A percentile compares a stretch with the other conserved stretches of the same genome.
phyloP scores from a whole-genome alignment of 2,888 invertebrate genomes.

The Sesamia inferens region DNA sequence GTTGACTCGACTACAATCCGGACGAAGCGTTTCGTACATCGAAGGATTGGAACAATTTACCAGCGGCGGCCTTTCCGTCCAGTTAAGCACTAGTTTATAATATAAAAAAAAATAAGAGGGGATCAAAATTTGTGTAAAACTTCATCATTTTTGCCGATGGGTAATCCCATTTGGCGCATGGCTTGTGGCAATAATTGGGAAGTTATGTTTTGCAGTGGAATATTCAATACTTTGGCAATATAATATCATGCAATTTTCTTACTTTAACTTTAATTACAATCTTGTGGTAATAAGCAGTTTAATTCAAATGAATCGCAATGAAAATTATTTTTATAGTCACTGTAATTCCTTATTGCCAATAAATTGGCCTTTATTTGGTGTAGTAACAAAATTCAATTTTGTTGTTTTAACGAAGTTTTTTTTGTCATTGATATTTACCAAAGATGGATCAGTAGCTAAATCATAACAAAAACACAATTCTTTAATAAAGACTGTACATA shows the following conservation, averaged over 20 bases:
- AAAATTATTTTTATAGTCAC: conserved; percentile 13
- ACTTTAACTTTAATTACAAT: conserved; percentile 8
- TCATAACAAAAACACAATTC: too few species aligned
- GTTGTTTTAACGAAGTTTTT: too few species aligned
- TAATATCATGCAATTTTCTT: background rate
- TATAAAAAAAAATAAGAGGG: too few species aligned
- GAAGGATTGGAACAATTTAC: too few species aligned
- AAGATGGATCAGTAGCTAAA: background rate
- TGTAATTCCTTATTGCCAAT: conserved; percentile 14
- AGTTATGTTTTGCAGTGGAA: background rate
- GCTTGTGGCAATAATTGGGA: background rate
- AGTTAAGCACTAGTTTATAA: too few species aligned
- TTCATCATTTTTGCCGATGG: background rate
- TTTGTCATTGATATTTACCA: background rate
- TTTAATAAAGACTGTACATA: too few species aligned
- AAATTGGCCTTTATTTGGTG: background rate
- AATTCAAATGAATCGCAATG: conserved; percentile 25
- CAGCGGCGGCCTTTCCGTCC: too few species aligned
- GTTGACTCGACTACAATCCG: too few species aligned
- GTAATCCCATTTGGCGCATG: background rate
- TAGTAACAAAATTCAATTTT: background rate
- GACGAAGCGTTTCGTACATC: too few species aligned
- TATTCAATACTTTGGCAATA: conserved; percentile 1
- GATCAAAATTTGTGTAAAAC: background rate
- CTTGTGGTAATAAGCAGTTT: conserved; percentile 6